phyloP scores from a whole-genome alignment of 2,113 vertebrate species.

The Calonectris borealis region DNA sequence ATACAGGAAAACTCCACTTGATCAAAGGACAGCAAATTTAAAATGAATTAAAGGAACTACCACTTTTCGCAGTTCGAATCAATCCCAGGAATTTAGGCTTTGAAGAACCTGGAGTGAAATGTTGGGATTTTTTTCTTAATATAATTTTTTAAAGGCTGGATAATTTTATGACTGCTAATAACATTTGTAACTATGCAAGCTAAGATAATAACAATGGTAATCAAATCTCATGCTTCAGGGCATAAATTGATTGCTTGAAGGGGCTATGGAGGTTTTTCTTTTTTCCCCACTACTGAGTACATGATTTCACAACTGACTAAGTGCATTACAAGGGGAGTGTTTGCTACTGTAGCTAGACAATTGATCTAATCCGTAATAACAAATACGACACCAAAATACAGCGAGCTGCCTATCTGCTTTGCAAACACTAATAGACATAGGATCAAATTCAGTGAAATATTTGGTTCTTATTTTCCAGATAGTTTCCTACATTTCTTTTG shows the following conservation, averaged over 20 bases:
- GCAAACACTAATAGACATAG: neutral
- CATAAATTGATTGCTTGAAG: constrained; percentile 57
- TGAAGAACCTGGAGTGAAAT: neutral
- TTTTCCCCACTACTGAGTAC: neutral
- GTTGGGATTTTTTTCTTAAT: neutral
- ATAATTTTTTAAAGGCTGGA: constrained; percentile 17
- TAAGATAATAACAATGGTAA: constrained; percentile 50
- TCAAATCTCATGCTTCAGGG: constrained; percentile 59
- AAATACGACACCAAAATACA: neutral
- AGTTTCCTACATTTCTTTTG: neutral
- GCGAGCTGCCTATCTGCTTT: neutral
- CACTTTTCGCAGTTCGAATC: neutral
- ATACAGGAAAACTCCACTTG: neutral
- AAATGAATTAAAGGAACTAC: neutral
- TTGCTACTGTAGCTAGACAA: constrained; percentile 7
- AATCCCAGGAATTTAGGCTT: neutral
- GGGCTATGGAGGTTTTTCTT: constrained; percentile 30
- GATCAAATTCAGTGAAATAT: neutral
- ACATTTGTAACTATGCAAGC: constrained; percentile 44
- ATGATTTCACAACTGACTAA: constrained; percentile 45
- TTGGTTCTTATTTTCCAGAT: neutral
- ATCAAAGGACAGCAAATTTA: constrained; percentile 22
- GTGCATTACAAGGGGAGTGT: neutral
- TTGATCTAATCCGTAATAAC: neutral
- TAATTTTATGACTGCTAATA: constrained; percentile 51